These are phyloP conservation scores for Hestina assimilis DNA, from an alignment of 1,140 invertebrate species.

Conservation along the genomic window DNA sequence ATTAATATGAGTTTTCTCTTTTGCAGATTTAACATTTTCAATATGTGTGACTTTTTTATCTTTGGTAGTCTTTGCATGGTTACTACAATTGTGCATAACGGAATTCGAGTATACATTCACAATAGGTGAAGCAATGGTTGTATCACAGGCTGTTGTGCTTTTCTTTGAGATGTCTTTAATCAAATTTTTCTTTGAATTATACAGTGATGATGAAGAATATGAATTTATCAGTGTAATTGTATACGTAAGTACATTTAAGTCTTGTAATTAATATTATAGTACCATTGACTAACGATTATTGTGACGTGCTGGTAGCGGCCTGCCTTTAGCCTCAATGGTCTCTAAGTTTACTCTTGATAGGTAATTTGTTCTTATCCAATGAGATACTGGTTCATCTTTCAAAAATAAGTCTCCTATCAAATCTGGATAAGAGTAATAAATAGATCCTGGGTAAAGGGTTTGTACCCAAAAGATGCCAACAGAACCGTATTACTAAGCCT, in stretches of 20 bases:
- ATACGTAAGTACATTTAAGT: slow-evolving; percentile 45
- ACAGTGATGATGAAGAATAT: slow-evolving; percentile 34
- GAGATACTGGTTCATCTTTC: too few relatives aligned
- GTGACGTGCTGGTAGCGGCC: too few relatives aligned
- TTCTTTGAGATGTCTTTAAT: slow-evolving; percentile 28
- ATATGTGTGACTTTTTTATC: slow-evolving; percentile 34
- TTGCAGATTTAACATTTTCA: slow-evolving; percentile 44
- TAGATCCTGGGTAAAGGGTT: too few relatives aligned
- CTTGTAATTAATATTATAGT: too few relatives aligned
- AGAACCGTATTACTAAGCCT: too few relatives aligned
- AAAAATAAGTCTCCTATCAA: too few relatives aligned
- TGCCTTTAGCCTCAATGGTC: too few relatives aligned
- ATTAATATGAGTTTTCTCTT: not conserved
- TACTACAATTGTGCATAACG: slow-evolving; percentile 38
- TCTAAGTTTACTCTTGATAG: too few relatives aligned
- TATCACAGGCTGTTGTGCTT: slow-evolving; percentile 44
- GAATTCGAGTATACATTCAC: slow-evolving; percentile 59
- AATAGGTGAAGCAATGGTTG: slow-evolving; percentile 61
- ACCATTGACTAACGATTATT: too few relatives aligned
- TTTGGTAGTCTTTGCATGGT: slow-evolving; percentile 34
- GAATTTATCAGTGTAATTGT: slow-evolving; percentile 46
- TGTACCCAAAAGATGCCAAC: too few relatives aligned
- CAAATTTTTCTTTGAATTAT: slow-evolving; percentile 31
- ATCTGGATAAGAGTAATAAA: too few relatives aligned
- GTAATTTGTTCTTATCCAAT: too few relatives aligned